Evolutionary conservation across 2,888 invertebrate species (phyloP), one percentile per base, ranked within the genome.

Genomic region (Salticus scenicus): DNA sequence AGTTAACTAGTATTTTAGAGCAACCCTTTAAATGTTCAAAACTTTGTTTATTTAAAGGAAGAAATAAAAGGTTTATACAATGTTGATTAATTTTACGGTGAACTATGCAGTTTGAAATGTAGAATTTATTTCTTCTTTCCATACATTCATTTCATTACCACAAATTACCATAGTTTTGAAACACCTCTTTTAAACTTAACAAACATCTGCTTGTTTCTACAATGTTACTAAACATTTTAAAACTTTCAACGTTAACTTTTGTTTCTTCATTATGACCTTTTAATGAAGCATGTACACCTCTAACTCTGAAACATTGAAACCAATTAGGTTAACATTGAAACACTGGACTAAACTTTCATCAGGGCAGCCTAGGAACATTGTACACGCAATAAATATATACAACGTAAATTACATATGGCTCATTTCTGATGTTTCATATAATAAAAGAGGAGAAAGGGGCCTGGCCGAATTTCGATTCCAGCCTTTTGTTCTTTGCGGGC

Each of bases 291-390:
- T n/a, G 14, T n/a, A 4, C 70, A 70, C 51, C 70, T 70, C 77
- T 57, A 73, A 67, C 64, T 73, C 12, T 73, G 42, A 63, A 78
- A 64, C 71, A 71, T 30, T 28, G 33, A 24, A 64, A 41, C 20
- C 78, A 28, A 78, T 78, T 71, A 67, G 66, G 73, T 47, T 27
- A 72, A 67, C 64, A 73, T 80, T 80, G 73, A 80, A 80, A 80
- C 73, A 73, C 70, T 57, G 71, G 66, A 66, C 31, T 24, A 1
- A 17, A 31, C 30, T 30, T 63, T 66, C 66, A 31, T 33, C 28
- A n/a, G n/a, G 66, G 30, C 4, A 57, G 24, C 42, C 14, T 2
- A 10, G 4, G 57, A 20, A 24, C 20, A 57, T 57, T 57, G 57
- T 57, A 24, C 24, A 57, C 20, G 57, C 57, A 57, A 57, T 24